These are phyloP conservation scores for Henricia sp. DNA, from an alignment of 53 echinoderm and acorn worm species.

Conservation along the genomic window DNA sequence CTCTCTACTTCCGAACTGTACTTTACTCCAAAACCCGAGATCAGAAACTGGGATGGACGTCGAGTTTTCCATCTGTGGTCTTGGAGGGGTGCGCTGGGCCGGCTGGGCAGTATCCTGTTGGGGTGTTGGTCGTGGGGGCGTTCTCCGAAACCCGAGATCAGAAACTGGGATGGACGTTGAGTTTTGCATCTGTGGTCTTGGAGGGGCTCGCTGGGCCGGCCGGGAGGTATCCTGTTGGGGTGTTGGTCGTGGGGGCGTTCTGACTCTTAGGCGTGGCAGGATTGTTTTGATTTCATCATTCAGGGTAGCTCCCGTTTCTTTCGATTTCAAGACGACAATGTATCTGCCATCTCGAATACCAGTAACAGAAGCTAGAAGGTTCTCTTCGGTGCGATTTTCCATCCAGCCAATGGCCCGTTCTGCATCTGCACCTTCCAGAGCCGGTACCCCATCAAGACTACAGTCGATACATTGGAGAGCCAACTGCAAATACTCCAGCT, in stretches of 20 bases:
- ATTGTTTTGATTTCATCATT: conserved; percentile 61
- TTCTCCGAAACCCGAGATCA: not conserved
- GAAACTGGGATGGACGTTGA: not conserved
- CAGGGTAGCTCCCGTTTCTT: not conserved
- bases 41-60: not conserved
- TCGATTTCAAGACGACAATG: conserved; percentile 34
- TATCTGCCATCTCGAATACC: conserved; percentile 28
- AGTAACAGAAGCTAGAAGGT: conserved; percentile 22
- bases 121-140: conserved; percentile 15
- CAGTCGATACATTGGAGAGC: conserved; percentile 89
- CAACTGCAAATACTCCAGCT: conserved; percentile 67
- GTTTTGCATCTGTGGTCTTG: conserved; percentile 7
- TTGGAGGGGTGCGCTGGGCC: conserved; percentile 21
- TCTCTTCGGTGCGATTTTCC: conserved; percentile 29
- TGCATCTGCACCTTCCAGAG: conserved; percentile 26
- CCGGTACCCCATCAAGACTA: conserved; percentile 68
- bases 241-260: conserved; percentile 22
- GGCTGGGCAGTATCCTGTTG: conserved; percentile 9
- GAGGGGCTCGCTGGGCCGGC: conserved; percentile 12
- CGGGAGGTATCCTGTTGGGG: conserved; percentile 8
- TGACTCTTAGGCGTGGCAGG: conserved; percentile 4
- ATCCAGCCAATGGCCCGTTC: conserved; percentile 19
- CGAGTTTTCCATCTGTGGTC: not conserved
- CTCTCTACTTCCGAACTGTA: conserved; percentile 47
- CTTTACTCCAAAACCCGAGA: conserved; percentile 35